A percentile compares a stretch with the other conserved stretches of the same genome.
Evolutionary conservation across 2,888 invertebrate genomes (phyloP).

Genomic region (Mesorhabditis sp.): DNA sequence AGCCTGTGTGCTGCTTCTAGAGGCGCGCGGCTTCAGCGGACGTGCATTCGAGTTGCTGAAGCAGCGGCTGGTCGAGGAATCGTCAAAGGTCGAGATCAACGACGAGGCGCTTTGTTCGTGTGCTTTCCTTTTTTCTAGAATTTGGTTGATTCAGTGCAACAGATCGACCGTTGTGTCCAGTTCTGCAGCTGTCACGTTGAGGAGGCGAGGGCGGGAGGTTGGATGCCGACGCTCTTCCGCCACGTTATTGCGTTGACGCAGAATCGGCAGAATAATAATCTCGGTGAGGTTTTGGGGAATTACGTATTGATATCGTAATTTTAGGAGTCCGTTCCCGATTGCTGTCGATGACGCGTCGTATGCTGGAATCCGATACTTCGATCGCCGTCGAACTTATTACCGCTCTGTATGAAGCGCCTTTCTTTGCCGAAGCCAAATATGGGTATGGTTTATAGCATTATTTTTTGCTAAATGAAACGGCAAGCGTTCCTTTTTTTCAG

Average conservation of each 20-base stretch:
- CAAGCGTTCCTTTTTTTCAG: constrained; percentile 14
- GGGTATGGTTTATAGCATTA: background rate
- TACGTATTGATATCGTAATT: background rate
- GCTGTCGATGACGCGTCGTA: constrained; percentile 8
- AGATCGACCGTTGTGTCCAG: constrained; percentile 17
- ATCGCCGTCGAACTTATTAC: constrained; percentile 12
- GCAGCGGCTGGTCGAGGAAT: constrained; percentile 20
- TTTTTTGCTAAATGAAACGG: background rate
- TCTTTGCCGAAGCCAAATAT: background rate
- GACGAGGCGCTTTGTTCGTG: constrained; percentile 9
- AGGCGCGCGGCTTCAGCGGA: constrained; percentile 31
- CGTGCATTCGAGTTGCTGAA: constrained; percentile 44
- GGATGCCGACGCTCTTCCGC: background rate
- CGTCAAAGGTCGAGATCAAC: background rate
- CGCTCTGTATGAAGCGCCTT: background rate
- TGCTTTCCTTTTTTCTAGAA: too few species aligned
- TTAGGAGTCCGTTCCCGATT: background rate
- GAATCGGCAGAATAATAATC: background rate
- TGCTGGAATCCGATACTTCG: constrained; percentile 12
- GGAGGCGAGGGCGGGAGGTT: constrained; percentile 5
- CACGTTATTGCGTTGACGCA: background rate
- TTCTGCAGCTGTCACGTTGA: constrained; percentile 4
- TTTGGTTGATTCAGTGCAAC: background rate
- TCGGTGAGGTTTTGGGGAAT: background rate
- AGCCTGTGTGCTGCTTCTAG: constrained; percentile 23